Evolutionary conservation across 1,140 invertebrate genomes (phyloP), one percentile per base, ranked within the genome.

Genomic region (Zaprionus ornatus): DNA sequence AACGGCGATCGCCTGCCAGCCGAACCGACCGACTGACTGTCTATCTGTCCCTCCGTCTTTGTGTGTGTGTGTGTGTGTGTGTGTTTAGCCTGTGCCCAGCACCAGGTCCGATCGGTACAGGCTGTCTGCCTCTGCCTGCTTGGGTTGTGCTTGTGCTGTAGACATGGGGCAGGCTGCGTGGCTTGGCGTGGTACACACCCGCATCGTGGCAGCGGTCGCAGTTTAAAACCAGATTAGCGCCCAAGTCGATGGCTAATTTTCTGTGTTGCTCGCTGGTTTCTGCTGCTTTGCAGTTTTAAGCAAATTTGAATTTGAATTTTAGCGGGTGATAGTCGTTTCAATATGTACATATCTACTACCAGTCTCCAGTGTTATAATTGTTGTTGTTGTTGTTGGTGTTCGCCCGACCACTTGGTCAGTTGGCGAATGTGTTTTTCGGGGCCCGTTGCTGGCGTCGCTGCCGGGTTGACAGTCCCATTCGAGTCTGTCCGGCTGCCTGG

Each of bases 231-330:
- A 90, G 85, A 90, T 90, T 90, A 90, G 86, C 84, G 84, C 81
- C 82, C 75, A 90, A 90, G 86, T 90, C 86, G 84, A 80, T 79
- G 85, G 81, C 85, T 90, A 90, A 90, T 90, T 90, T 88, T 90
- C 40, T 80, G 81, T 80, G 55, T 68, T 77, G 56, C 59, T 71
- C 21, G 61, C 19, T 48, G 59, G 54, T 64, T 40, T 35, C 52
- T 40, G 56, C 19, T 57, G 21, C 13, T 67, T 40, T 42, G 63
- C 7, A 42, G 27, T 71, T 69, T 83, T 82, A 48, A 90, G 86
- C 85, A 90, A 90, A 90, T 90, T 90, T 90, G 85, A 90, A 90
- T 90, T 90, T 90, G 82, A 90, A 90, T 90, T 88, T 90, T 90
- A 82, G 84, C 84, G 84, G 84, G 80, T 90, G 84, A 88, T 88